Percentiles rank a stretch among this genome's conserved stretches.
Evolutionary conservation across 2,113 vertebrate genomes (phyloP).

Genomic region (Alligator mississippiensis): DNA sequence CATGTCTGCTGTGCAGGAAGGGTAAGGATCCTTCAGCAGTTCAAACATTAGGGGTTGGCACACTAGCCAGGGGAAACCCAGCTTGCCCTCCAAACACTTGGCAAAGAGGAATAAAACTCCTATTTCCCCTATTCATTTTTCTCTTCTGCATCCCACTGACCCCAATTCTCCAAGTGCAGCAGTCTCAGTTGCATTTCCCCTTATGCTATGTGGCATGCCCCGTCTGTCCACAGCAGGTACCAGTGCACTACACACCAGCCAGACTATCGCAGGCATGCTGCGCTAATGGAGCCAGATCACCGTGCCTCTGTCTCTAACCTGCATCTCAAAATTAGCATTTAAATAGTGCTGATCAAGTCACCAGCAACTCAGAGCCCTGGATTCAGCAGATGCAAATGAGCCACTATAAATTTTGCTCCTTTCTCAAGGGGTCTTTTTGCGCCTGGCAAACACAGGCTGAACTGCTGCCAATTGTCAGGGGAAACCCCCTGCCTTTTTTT

Average conservation of each 20-base stretch:
- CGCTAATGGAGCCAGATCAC: not conserved
- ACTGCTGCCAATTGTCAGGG: not conserved
- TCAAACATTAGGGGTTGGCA: not conserved
- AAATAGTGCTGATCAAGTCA: constrained; percentile 58
- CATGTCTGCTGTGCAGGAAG: not conserved
- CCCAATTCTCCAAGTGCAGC: not conserved
- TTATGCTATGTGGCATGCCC: not conserved
- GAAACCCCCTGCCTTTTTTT: no score
- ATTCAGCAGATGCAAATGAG: constrained; percentile 56
- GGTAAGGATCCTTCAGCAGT: not conserved
- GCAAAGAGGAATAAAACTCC: not conserved
- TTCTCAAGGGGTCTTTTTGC: constrained; percentile 28
- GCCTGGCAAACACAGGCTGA: not conserved
- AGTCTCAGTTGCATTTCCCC: not conserved
- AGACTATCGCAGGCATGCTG: not conserved
- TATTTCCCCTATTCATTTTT: not conserved
- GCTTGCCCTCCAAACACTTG: not conserved
- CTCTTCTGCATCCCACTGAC: not conserved
- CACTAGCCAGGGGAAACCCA: not conserved
- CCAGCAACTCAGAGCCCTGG: constrained; percentile 19
- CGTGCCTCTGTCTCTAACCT: not conserved
- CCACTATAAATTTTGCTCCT: constrained; percentile 52
- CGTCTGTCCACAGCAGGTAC: constrained; percentile 20
- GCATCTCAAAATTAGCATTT: constrained; percentile 52
- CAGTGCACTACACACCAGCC: not conserved